Evolutionary conservation across 1,140 invertebrate genomes (phyloP), one percentile per base, ranked within the genome.

Genomic region (Drosophila kanapiae): DNA sequence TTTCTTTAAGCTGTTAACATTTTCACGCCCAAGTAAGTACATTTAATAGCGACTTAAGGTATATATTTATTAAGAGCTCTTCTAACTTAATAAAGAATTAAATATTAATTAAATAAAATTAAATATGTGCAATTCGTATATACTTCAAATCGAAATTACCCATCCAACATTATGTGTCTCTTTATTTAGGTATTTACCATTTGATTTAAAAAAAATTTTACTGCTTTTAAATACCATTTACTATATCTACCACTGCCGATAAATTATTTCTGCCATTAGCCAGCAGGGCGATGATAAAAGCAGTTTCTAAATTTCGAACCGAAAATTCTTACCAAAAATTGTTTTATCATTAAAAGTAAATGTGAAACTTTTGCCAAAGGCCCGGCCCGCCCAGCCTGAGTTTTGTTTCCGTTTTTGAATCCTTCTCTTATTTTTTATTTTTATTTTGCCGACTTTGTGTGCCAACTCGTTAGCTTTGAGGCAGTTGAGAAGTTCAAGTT

Each of bases 401-500:
- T 72, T 72, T 51, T 33, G 45, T 59, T 71, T 71, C 67, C 67
- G 43, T 38, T 43, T 72, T 23, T 47, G 53, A 79, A 71, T 53
- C 51, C 29, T 74, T 62, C 18, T 45, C 16, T 23, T 56, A 54
- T 64, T 56, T 64, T 43, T 58, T 63, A n/a, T 27, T 64, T 51
- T 6, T 51, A 16, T 33, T 33, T 51, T 51, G 0, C 53, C 53
- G 53, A 78, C 61, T 77, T 70, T 68, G 57, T 78, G 42, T 57
- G 70, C 64, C 68, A 80, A 74, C 80, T 88, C 83, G 84, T 87
- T 87, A 80, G 83, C 63, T 65, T 78, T 70, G 64, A 75, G 78
- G 60, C 78, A 86, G 68, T 82, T 78, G 31, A 60, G 58, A 75
- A 68, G 58, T 64, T 78, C 75, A 79, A 84, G 74, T 72, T 86